These are phyloP conservation scores for Petromus typicus DNA, from an alignment of 2,113 vertebrate genomes.

Conservation along the genomic window DNA sequence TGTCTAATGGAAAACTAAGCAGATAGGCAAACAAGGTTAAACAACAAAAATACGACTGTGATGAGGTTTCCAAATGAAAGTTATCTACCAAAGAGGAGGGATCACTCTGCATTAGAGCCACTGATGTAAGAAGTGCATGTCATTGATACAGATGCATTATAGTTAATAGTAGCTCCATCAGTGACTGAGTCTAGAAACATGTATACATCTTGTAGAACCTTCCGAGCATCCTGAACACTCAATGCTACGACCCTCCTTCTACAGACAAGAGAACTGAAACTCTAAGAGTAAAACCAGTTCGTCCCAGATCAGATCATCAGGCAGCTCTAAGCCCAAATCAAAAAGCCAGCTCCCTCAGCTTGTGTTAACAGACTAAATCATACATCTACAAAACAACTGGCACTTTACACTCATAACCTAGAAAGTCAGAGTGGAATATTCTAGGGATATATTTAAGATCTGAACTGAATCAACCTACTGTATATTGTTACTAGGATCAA, in stretches of 20 bases:
- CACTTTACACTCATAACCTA: not conserved
- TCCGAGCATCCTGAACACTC: not conserved
- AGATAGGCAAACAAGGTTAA: not conserved
- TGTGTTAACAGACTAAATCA: not conserved
- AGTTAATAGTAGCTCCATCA: not conserved
- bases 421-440: not conserved
- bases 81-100: not conserved
- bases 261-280: not conserved
- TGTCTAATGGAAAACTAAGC: constrained; percentile 24
- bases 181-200: not conserved
- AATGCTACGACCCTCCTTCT: not conserved
- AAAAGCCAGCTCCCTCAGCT: not conserved
- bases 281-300: not conserved
- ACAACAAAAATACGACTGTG: constrained; percentile 25
- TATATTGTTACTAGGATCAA: not conserved
- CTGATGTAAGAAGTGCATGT: not conserved
- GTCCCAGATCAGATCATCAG: not conserved
- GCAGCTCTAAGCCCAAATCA: not conserved
- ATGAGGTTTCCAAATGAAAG: not conserved
- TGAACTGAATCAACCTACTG: not conserved
- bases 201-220: not conserved
- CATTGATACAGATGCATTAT: not conserved
- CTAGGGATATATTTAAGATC: not conserved
- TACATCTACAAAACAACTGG: not conserved
- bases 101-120: not conserved